Percentiles rank a stretch among this genome's conserved stretches.
These are phyloP conservation scores for Chrysolina americana DNA, from an alignment of 2,888 invertebrate genomes.

Conservation along the genomic window DNA sequence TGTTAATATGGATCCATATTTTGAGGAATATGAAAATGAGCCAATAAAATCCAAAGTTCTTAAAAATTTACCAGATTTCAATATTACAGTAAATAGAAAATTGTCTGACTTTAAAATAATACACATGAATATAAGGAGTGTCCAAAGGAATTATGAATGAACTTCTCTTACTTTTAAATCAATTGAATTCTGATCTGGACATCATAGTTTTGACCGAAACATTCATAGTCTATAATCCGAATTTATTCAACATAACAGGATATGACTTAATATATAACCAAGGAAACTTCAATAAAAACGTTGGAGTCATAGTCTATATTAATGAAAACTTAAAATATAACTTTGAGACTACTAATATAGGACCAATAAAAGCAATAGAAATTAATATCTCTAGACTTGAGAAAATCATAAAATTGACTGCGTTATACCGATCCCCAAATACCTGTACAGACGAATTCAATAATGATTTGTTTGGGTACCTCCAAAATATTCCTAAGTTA, in stretches of 20 bases:
- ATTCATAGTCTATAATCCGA: slow-evolving; percentile 46
- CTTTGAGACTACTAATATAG: background rate
- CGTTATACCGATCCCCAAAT: background rate
- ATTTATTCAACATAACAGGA: slow-evolving; percentile 17
- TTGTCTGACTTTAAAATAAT: slow-evolving; percentile 27
- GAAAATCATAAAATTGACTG: background rate
- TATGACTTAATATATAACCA: slow-evolving; percentile 1
- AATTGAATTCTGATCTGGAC: slow-evolving; percentile 6
- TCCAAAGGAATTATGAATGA: slow-evolving; percentile 12
- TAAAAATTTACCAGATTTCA: background rate
- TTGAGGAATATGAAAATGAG: slow-evolving; percentile 1
- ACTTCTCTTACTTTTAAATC: slow-evolving; percentile 15
- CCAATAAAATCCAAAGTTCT: background rate
- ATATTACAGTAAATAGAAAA: background rate
- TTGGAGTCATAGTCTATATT: slow-evolving; percentile 14
- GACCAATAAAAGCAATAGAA: background rate
- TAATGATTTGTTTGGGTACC: background rate
- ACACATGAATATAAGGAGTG: slow-evolving; percentile 37
- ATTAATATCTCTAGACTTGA: background rate
- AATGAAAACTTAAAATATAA: background rate
- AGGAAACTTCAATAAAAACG: slow-evolving; percentile 18
- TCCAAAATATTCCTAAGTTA: background rate
- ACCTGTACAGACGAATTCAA: background rate
- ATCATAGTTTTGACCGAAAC: slow-evolving; percentile 15
- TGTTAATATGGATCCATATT: background rate